Base-by-base conservation (phyloP, 2,888 invertebrate species). In the Odontothrips loti region DNA sequence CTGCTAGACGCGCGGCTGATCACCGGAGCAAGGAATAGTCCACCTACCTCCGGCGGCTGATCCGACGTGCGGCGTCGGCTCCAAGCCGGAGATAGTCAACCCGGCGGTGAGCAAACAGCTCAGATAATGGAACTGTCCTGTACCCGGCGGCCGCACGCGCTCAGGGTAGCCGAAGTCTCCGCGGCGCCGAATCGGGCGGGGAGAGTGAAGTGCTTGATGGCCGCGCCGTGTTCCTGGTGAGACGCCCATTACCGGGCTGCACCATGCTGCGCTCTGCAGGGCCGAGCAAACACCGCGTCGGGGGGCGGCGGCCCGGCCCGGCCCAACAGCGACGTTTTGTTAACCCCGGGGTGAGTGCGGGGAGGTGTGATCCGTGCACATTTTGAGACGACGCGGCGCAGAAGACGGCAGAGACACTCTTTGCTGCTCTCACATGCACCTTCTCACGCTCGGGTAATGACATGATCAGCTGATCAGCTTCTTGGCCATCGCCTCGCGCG, bases 391-490 rank as follows among this genome's bases (percentile, higher is more conserved):
- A 17, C 51, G 8, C 58, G 17, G 17, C 58, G 58, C 10, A n/a
- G 58, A 58, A 20, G 6, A 43, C 34, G 34, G 58, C 58, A 58
- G 58, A 17, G 58, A 58, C 58, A 58, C 17, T 15, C 11, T 1
- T n/a, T 15, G 17, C 15, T 58, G 20, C 15, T 15, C 27, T 58
- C 15, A 20, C 58, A 58, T 20, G 20, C 15, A 6, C 58, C 58
- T 58, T 58, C 58, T 58, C 58, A 58, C 58, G 58, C 58, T 75
- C 27, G 58, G 58, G 68, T 75, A 75, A 75, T 75, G 68, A 75
- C 68, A 75, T 27, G 68, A 75, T 75, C 58, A 27, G 68, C 68
- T 27, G 63, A 6, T 20, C 63, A 11, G 63, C 15, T 63, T 8
- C 23, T 23, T 4, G n/a, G 68, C 27, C 68, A 23, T 0, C n/a